Evolutionary conservation across 2,888 invertebrate genomes (phyloP), one percentile per base, ranked within the genome.

Genomic region (Colletes collaris): DNA sequence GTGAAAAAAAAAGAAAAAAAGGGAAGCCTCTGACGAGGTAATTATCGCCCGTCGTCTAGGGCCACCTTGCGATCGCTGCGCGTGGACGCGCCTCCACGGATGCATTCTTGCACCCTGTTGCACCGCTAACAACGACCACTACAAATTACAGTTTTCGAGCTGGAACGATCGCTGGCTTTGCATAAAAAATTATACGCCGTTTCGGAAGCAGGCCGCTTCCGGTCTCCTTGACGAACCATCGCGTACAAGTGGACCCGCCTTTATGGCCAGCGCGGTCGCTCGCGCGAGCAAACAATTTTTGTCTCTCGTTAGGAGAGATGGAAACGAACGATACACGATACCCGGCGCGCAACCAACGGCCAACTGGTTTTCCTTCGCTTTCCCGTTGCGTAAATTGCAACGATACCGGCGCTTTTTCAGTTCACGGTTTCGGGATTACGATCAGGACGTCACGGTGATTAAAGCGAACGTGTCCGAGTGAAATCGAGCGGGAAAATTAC

Each of bases 161-260:
- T 78, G 78, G 78, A 78, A 78, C 78, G 78, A 65, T 55, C 79
- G 75, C 74, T 65, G 55, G 66, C 86, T 86, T 87, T 88, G 83
- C 88, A 87, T 87, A 82, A 87, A 86, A 86, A 88, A 89, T 88
- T 87, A 85, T 76, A 85, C 76, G 81, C 79, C 76, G 68, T 76
- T 84, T 84, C 82, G 82, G 74, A 84, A 82, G 76, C 73, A 67
- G 74, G 77, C 75, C 69, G 82, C 86, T 86, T 86, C 86, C 86
- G 86, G 71, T 65, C 75, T 66, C 58, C 77, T 86, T 64, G 78
- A 58, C 71, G 76, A 73, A 60, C 72, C 63, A 64, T 63, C 79
- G 62, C 10, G 71, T 49, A 16, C 40, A 49, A 52, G 56, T 44
- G 62, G 56, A 58, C 53, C 62, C 71, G 64, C 72, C 72, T 79